A percentile compares a stretch with the other conserved stretches of the same genome.
Conservation (phyloP, 2,797 vertebrate genomes). For the Lutra lutra region DNA sequence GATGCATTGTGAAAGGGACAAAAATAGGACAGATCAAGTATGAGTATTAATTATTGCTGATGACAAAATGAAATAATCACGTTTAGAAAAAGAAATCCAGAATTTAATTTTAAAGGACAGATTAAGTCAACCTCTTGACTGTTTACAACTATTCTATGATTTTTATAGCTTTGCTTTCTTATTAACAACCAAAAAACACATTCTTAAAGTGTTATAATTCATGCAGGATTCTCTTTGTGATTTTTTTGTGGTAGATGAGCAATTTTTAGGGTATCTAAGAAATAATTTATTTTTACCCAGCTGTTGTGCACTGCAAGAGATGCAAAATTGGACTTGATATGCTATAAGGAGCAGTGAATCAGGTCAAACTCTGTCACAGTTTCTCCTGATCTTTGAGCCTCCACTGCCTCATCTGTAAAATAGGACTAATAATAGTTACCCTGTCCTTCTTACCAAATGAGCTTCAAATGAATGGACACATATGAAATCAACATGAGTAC, state of each 20-base stretch:
- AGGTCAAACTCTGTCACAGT: neutral
- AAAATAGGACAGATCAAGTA: neutral
- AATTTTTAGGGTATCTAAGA: neutral
- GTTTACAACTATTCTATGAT: neutral
- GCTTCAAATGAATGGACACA: neutral
- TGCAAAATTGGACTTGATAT: neutral
- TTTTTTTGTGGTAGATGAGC: neutral
- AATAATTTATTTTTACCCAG: neutral
- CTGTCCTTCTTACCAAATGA: neutral
- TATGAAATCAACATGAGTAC: neutral
- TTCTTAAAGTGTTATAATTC: neutral
- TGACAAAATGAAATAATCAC: neutral
- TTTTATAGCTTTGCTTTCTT: neutral
- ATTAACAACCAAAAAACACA: neutral
- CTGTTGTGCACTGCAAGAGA: neutral
- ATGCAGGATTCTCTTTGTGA: neutral
- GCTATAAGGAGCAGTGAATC: neutral
- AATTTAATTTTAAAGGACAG: neutral
- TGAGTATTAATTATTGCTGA: neutral
- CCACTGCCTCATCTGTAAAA: neutral
- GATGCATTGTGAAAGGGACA: neutral
- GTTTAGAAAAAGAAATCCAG: neutral
- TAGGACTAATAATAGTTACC: neutral
- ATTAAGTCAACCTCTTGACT: neutral
- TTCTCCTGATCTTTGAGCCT: neutral